Evolutionary conservation across 2,888 invertebrate species (phyloP).

Genomic region (Tortricodes alternella): DNA sequence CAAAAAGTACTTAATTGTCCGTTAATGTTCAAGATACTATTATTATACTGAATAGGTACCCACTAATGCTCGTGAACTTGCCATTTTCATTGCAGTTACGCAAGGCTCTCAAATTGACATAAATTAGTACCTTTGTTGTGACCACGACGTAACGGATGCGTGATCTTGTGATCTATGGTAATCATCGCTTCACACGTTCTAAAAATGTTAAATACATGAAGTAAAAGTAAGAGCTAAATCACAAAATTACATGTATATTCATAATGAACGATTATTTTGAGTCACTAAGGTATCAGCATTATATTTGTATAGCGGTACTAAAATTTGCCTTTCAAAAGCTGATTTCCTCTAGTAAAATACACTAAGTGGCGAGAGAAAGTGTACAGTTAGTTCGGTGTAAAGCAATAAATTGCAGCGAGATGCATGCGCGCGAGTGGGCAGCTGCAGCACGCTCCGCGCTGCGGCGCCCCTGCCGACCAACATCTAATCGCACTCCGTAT

Average conservation of each 20-base stretch:
- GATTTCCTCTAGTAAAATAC: constrained; percentile 21
- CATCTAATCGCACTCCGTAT: background rate
- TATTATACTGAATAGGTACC: background rate
- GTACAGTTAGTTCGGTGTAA: constrained; percentile 27
- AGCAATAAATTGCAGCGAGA: constrained; percentile 31
- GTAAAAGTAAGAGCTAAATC: too few species aligned
- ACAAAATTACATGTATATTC: too few species aligned
- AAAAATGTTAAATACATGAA: background rate
- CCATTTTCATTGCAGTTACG: constrained; percentile 6
- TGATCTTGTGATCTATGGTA: background rate
- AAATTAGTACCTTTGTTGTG: constrained; percentile 25
- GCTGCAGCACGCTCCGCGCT: constrained; percentile 21
- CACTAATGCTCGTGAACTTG: constrained; percentile 4
- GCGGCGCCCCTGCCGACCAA: constrained; percentile 11
- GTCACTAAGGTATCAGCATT: too few species aligned
- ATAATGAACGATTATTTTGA: too few species aligned
- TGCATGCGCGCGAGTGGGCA: constrained; percentile 27
- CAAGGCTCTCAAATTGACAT: constrained; percentile 10
- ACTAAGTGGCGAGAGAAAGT: constrained; percentile 32
- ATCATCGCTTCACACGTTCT: background rate
- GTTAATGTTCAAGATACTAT: too few species aligned
- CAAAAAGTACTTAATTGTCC: too few species aligned
- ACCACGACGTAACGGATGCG: constrained; percentile 4
- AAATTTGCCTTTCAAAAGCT: background rate
- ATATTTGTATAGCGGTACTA: background rate